phyloP scores from a whole-genome alignment of 2,888 invertebrate genomes.

The Drosophila mulleri region DNA sequence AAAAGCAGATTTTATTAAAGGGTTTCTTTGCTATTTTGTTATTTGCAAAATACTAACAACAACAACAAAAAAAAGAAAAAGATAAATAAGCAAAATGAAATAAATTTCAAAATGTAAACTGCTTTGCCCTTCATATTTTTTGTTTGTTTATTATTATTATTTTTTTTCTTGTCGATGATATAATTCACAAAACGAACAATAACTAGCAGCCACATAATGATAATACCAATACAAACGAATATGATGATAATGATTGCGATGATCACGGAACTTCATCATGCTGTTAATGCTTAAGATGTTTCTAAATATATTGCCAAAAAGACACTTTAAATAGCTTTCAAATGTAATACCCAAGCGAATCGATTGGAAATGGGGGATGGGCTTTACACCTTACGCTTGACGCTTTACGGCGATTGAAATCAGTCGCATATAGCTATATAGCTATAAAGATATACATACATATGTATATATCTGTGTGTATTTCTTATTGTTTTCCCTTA shows the following conservation, averaged over 20 bases:
- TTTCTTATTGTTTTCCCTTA: neutral
- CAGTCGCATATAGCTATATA: neutral
- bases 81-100: constrained; percentile 17
- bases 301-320: constrained; percentile 57
- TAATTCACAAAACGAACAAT: constrained; percentile 48
- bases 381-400: neutral
- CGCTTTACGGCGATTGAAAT: constrained; percentile 10
- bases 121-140: constrained; percentile 43
- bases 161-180: constrained; percentile 42
- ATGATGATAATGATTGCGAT: neutral
- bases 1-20: constrained; percentile 4
- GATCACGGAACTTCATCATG: constrained; percentile 16
- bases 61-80: too few relatives aligned
- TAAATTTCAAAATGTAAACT: constrained; percentile 48
- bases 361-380: constrained; percentile 25
- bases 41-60: neutral
- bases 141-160: neutral
- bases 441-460: neutral
- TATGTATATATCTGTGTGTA: neutral
- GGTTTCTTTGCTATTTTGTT: constrained; percentile 4
- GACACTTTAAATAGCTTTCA: constrained; percentile 43
- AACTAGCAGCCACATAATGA: constrained; percentile 5
- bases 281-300: constrained; percentile 47
- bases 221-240: neutral
- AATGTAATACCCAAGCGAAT: constrained; percentile 55